phyloP scores from a whole-genome alignment of 2,888 invertebrate species.

The Leucozona laternaria region DNA sequence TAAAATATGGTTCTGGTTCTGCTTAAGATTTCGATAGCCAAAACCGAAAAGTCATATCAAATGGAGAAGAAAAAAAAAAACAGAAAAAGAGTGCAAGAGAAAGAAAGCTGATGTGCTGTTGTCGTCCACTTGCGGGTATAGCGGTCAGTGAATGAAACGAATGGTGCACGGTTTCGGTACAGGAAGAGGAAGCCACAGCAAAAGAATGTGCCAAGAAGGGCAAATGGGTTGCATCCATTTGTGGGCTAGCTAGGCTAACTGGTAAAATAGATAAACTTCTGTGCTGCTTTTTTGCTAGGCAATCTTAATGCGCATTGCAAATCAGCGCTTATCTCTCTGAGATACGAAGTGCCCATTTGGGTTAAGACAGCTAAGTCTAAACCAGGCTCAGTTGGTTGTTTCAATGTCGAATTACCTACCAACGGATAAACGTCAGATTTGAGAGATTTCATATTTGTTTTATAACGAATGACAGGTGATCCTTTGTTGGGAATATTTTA shows the following conservation, averaged over 20 bases:
- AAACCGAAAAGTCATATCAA: conserved; percentile 55
- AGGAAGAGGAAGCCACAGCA: conserved; percentile 41
- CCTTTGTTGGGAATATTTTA: background rate
- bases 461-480: conserved; percentile 37
- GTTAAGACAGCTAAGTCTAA: background rate
- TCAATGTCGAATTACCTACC: conserved; percentile 47
- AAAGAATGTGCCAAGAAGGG: conserved; percentile 52
- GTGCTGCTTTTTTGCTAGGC: conserved; percentile 1
- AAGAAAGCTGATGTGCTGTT: background rate
- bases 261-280: conserved; percentile 49
- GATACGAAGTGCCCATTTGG: conserved; percentile 63
- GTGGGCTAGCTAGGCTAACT: conserved; percentile 32
- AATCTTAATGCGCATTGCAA: conserved; percentile 71
- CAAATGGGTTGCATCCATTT: conserved; percentile 59
- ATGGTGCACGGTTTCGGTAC: conserved; percentile 3
- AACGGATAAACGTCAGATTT: conserved; percentile 28
- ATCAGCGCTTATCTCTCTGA: conserved; percentile 67
- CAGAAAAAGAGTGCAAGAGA: background rate
- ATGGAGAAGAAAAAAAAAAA: background rate
- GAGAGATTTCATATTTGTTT: conserved; percentile 52
- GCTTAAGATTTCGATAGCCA: conserved; percentile 72
- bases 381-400: conserved; percentile 16
- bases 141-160: conserved; percentile 15
- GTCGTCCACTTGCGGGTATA: conserved; percentile 42
- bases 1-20: conserved; percentile 70